phyloP scores from a whole-genome alignment of 2,888 invertebrate genomes.

The Tenthredo mesomela region DNA sequence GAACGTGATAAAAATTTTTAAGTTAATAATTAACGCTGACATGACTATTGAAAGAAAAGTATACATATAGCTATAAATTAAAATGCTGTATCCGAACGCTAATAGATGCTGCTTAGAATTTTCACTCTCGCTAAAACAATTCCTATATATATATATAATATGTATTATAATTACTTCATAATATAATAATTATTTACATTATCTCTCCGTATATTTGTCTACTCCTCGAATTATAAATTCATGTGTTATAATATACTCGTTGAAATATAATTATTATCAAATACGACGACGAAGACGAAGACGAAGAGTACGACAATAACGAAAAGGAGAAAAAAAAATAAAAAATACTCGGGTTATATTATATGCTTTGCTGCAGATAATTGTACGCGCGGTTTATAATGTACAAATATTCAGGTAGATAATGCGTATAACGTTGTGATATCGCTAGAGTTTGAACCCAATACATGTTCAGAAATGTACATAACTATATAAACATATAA shows the following conservation, averaged over 20 bases:
- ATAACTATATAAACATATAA: not conserved
- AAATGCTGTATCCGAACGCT: slow-evolving; percentile 20
- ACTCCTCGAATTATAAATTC: not conserved
- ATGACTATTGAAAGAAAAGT: not conserved
- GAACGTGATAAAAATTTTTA: slow-evolving; percentile 63
- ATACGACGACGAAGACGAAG: not conserved
- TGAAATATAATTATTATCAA: not conserved
- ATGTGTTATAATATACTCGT: not conserved
- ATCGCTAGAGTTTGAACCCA: not conserved
- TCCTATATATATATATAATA: not conserved
- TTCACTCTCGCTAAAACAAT: slow-evolving; percentile 28
- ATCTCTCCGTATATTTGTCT: not conserved
- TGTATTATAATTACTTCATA: not conserved
- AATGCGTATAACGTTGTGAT: not conserved
- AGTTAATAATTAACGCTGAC: not conserved
- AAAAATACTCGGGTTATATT: not conserved
- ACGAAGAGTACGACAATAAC: no score
- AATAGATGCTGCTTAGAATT: slow-evolving; percentile 29
- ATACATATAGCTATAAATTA: not conserved
- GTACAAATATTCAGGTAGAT: not conserved
- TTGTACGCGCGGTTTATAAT: not conserved
- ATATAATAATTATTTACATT: not conserved
- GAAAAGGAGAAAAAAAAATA: no score
- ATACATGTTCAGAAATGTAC: not conserved
- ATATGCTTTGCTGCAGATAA: not conserved